Evolutionary conservation across 1,140 invertebrate species (phyloP).

Genomic region (Ooceraea biroi): DNA sequence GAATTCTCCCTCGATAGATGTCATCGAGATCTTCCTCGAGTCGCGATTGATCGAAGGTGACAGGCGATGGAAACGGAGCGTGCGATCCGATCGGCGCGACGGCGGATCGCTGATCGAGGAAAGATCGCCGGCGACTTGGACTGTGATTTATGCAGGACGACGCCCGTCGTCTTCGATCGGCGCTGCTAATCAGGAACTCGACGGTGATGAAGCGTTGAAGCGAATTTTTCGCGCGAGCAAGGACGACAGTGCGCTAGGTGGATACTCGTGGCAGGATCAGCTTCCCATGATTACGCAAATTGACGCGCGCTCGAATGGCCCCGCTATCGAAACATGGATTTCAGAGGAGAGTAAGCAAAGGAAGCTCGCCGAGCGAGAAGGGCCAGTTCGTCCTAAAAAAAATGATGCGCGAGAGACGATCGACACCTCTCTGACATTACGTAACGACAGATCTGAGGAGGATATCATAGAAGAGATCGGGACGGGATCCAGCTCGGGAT

Average conservation of each 20-base stretch:
- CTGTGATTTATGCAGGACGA: conserved; percentile 9
- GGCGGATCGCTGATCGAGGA: conserved; percentile 35
- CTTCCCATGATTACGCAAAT: conserved; percentile 26
- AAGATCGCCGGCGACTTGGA: neutral
- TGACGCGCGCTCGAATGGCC: conserved; percentile 2
- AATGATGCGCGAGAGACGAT: neutral
- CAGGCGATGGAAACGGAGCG: conserved; percentile 30
- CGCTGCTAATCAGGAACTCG: conserved; percentile 20
- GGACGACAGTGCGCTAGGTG: neutral
- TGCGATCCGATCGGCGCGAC: conserved; percentile 1
- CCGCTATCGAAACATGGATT: neutral
- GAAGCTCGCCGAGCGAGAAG: neutral
- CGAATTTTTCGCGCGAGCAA: neutral
- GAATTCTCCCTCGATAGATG: neutral
- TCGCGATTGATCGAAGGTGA: conserved; percentile 27
- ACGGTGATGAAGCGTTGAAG: neutral
- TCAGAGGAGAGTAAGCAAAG: conserved; percentile 12
- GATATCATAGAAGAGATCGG: neutral
- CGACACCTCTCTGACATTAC: conserved; percentile 13
- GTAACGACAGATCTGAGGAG: conserved; percentile 5
- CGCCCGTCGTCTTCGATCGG: conserved; percentile 29
- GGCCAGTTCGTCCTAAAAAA: neutral
- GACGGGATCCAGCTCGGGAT: conserved; percentile 22
- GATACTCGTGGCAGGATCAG: conserved; percentile 10
- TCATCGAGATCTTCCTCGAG: neutral